Evolutionary conservation across 2,888 invertebrate species (phyloP), one percentile per base, ranked within the genome.

Genomic region (Trilocha varians): DNA sequence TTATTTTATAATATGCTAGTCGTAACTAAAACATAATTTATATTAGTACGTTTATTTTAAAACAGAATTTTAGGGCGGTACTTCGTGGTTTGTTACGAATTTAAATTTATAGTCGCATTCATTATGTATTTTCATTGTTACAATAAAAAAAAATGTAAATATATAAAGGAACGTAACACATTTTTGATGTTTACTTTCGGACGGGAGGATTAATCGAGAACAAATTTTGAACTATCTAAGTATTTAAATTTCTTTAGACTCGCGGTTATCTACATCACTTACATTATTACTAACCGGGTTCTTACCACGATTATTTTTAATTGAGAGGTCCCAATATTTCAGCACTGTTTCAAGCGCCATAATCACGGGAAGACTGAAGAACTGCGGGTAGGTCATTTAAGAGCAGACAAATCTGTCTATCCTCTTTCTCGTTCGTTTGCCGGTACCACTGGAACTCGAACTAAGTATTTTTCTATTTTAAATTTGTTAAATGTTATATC

Each of bases 81-180:
- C 50, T 47, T 56, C 57, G 66, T 62, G 59, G 66, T 70, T 73
- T 68, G 55, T 68, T 65, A 69, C 70, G 73, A 76, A 74, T 75
- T 74, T 68, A 72, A 61, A 61, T 60, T 67, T 62, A 65, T 65
- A 62, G 70, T 62, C 59, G 59, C 56, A 57, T 56, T 57, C 49
- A 46, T 55, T 57, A 54, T 58, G 51, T 46, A 39, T 53, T 58
- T 56, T 57, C 52, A 59, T 47, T 48, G 51, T 60, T 50, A 49
- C 25, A 11, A 25, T 25, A 25, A 25, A 25, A 38, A 39, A 46
- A 45, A 63, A 62, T 69, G 63, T 52, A 64, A 62, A 61, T 46
- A 58, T 52, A 50, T 3, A 25, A 25, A 25, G 11, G 11, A 25
- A 25, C 25, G 25, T 9, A 25, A 25, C 11, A 25, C 25, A 25